These are phyloP conservation scores for Tetramorium parvispinum DNA, from an alignment of 1,140 invertebrate species.

Conservation along the genomic window DNA sequence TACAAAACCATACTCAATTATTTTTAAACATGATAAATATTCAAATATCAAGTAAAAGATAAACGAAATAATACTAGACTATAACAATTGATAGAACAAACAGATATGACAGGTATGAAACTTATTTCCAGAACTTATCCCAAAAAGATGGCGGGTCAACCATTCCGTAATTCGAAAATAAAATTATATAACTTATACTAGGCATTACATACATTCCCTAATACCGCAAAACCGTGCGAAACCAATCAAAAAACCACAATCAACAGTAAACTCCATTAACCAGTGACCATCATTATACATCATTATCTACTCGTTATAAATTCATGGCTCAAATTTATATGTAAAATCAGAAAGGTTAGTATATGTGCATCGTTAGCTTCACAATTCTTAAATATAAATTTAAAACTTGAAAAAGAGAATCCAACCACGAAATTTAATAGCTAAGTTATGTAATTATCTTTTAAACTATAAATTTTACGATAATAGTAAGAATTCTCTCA, in stretches of 20 bases:
- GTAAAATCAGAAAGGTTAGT: conserved; percentile 13
- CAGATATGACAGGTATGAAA: neutral
- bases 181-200: conserved; percentile 39
- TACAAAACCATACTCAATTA: conserved; percentile 27
- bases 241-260: neutral
- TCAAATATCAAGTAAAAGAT: neutral
- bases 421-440: neutral
- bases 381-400: neutral
- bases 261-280: conserved; percentile 6
- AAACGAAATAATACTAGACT: neutral
- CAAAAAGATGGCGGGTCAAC: neutral
- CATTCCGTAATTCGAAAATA: conserved; percentile 12
- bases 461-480: conserved; percentile 10
- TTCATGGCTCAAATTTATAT: conserved; percentile 1
- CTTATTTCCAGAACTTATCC: conserved; percentile 24
- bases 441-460: neutral
- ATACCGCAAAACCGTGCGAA: conserved; percentile 24
- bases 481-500: conserved; percentile 29
- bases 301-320: conserved; percentile 40
- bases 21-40: conserved; percentile 20
- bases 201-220: neutral
- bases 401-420: neutral
- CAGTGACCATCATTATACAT: neutral
- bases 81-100: conserved; percentile 8
- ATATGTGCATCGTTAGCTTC: conserved; percentile 30